phyloP scores from a whole-genome alignment of 2,888 invertebrate species.

The Sussaba pulchella region DNA sequence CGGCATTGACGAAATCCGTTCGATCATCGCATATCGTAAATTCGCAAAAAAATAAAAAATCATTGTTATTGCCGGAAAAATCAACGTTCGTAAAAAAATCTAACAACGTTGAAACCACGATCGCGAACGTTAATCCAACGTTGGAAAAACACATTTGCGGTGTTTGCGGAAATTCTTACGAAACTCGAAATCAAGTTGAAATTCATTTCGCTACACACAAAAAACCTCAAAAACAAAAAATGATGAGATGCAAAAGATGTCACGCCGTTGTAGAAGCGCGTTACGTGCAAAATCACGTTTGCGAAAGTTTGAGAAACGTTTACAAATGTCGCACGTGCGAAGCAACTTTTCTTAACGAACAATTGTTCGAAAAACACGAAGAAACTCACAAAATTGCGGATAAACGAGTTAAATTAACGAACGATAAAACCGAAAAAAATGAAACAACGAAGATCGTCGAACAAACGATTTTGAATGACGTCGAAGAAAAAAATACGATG shows the following conservation, averaged over 20 bases:
- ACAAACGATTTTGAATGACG: too few relatives aligned
- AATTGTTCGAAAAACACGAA: conserved; percentile 71
- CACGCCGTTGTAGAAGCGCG: conserved; percentile 81
- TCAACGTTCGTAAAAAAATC: not conserved
- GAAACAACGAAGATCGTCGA: not conserved
- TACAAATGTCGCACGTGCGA: conserved; percentile 76
- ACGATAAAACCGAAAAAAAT: conserved; percentile 5
- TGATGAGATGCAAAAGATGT: conserved; percentile 82
- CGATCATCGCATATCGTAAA: not conserved
- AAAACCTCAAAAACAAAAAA: conserved; percentile 73
- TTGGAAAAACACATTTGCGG: conserved; percentile 78
- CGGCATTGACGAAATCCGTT: conserved; percentile 21
- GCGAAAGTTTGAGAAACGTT: conserved; percentile 68
- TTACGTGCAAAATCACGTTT: conserved; percentile 79
- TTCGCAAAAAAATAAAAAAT: not conserved
- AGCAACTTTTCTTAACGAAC: conserved; percentile 72
- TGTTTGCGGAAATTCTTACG: conserved; percentile 75
- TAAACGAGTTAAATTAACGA: too few relatives aligned
- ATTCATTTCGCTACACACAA: conserved; percentile 76
- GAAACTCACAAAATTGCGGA: conserved; percentile 70
- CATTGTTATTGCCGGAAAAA: not conserved
- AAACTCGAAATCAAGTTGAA: conserved; percentile 74
- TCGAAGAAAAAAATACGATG: conserved; percentile 4
- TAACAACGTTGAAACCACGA: not conserved
- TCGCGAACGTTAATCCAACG: too few relatives aligned